Evolutionary conservation across 2,113 vertebrate species (phyloP).

Genomic region (Rhagologus leucostigma): DNA sequence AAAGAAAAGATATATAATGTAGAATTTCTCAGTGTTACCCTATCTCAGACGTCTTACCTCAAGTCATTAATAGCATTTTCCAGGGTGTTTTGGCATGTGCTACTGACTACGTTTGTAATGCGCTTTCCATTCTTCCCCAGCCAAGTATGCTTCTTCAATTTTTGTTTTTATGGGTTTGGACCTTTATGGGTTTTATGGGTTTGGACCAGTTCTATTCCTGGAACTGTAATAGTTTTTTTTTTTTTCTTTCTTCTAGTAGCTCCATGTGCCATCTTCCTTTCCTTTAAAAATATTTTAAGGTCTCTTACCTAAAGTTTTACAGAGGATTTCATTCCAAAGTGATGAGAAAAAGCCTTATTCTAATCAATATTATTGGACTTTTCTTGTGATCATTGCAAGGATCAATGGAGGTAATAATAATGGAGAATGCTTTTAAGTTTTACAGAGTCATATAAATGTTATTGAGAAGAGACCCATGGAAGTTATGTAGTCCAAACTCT

Average conservation of each 20-base stretch:
- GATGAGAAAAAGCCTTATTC: background rate
- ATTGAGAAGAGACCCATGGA: background rate
- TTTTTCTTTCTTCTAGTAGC: background rate
- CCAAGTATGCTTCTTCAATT: background rate
- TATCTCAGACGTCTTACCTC: background rate
- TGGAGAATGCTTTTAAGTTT: background rate
- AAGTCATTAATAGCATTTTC: background rate
- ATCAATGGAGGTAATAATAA: background rate
- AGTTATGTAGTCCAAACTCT: background rate
- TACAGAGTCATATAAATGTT: background rate
- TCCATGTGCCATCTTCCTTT: background rate
- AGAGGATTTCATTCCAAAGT: background rate
- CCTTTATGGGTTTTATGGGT: background rate
- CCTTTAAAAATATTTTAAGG: background rate
- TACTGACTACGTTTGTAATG: background rate
- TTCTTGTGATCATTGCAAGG: background rate
- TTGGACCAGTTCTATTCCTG: background rate
- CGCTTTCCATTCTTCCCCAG: background rate
- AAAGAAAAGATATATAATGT: background rate
- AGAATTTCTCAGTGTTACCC: background rate
- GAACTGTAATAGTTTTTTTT: background rate
- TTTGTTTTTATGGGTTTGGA: background rate
- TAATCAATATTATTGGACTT: background rate
- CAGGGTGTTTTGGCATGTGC: background rate
- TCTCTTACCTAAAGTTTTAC: background rate